Conservation (phyloP, 2,888 invertebrate genomes). For the Malachius bipustulatus region DNA sequence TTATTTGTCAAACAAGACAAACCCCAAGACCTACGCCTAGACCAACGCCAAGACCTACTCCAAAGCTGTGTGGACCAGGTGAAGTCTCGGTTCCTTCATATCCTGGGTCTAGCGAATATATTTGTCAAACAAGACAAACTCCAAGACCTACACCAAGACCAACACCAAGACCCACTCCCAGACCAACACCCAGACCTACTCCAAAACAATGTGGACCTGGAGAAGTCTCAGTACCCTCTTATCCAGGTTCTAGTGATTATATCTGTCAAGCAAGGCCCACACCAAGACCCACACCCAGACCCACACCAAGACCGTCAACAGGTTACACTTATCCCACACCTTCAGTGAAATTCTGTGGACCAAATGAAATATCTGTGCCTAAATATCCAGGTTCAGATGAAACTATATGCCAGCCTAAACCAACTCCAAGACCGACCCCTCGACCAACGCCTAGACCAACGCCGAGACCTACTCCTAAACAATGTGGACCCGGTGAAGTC, state of each 20-base stretch:
- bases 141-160: neutral
- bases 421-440: neutral
- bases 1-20: constrained; percentile 8
- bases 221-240: too few species aligned
- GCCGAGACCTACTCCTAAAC: neutral
- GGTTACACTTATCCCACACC: constrained; percentile 16
- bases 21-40: constrained; percentile 4
- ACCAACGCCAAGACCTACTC: constrained; percentile 1
- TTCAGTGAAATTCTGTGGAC: too few species aligned
- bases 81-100: constrained; percentile 12
- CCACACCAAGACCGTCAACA: too few species aligned
- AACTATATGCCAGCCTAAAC: neutral
- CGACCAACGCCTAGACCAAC: neutral
- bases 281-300: too few species aligned
- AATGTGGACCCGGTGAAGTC: neutral
- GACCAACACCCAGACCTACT: too few species aligned
- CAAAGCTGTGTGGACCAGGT: constrained; percentile 7
- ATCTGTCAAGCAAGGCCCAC: too few species aligned
- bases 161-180: too few species aligned
- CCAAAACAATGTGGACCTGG: too few species aligned
- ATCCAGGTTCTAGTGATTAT: too few species aligned
- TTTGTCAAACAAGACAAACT: neutral
- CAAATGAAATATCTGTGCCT: constrained; percentile 1
- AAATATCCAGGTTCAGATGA: neutral
- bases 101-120: constrained; percentile 6